phyloP scores from a whole-genome alignment of 1,140 invertebrate species.

The Mylabris phalerata region DNA sequence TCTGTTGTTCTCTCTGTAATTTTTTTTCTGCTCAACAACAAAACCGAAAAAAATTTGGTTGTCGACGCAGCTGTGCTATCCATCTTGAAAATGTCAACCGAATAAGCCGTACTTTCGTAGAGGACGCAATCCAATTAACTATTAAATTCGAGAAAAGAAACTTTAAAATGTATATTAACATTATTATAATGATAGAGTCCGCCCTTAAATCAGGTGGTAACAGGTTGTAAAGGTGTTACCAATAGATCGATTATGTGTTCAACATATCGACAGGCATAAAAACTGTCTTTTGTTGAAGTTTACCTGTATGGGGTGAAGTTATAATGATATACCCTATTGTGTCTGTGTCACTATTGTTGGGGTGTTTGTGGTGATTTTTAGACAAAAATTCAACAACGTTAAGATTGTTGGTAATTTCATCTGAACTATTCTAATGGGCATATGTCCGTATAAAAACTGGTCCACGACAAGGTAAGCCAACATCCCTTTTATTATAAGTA shows the following conservation, averaged over 20 bases:
- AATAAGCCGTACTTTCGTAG: neutral
- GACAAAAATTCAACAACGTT: too few relatives aligned
- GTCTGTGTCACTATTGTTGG: neutral
- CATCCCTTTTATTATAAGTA: conserved; percentile 15
- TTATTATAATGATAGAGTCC: neutral
- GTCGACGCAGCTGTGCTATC: too few relatives aligned
- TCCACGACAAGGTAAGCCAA: conserved; percentile 2
- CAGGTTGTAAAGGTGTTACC: conserved; percentile 17
- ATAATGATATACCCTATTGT: neutral
- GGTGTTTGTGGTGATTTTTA: too few relatives aligned
- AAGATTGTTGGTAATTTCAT: too few relatives aligned
- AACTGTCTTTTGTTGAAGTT: conserved; percentile 9
- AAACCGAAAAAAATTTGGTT: too few relatives aligned
- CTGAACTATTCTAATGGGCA: conserved; percentile 20
- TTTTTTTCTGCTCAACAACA: too few relatives aligned
- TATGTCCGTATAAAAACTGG: conserved; percentile 23
- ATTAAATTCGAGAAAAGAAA: neutral
- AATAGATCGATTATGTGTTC: conserved; percentile 17
- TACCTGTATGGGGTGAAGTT: conserved; percentile 1
- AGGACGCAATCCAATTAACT: neutral
- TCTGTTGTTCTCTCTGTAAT: too few relatives aligned
- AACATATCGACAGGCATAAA: conserved; percentile 15
- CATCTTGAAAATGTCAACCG: neutral
- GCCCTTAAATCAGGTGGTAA: conserved; percentile 9
- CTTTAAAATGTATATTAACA: neutral